These are phyloP conservation scores for Drosophila anomelani DNA, from an alignment of 2,888 invertebrate genomes.

Conservation along the genomic window DNA sequence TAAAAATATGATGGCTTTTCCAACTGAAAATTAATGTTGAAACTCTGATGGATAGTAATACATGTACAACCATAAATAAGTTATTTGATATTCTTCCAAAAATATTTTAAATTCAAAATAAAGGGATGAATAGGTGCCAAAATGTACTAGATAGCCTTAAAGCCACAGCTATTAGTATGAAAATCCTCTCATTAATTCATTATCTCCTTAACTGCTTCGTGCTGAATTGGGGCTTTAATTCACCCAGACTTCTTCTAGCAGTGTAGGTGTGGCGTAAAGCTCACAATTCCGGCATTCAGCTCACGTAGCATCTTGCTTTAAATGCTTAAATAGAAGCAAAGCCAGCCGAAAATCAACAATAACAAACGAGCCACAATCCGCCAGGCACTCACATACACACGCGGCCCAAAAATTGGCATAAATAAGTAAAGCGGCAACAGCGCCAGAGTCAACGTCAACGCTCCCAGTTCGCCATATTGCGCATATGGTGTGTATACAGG, in stretches of 20 bases:
- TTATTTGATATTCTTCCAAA: background rate
- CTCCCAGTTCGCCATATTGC: conserved; percentile 68
- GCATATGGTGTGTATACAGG: conserved; percentile 45
- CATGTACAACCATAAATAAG: background rate
- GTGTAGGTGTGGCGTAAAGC: conserved; percentile 6
- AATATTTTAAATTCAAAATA: background rate
- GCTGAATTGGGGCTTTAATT: background rate
- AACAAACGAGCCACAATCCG: conserved; percentile 47
- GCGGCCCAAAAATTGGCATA: conserved; percentile 69
- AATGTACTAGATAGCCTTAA: background rate
- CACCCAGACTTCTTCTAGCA: conserved; percentile 16
- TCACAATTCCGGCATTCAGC: conserved; percentile 51
- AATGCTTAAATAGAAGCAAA: conserved; percentile 72
- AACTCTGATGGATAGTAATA: background rate
- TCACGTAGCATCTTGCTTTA: conserved; percentile 71
- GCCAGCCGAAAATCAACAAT: conserved; percentile 67
- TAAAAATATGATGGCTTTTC: background rate
- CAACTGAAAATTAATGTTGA: background rate
- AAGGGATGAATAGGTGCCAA: background rate
- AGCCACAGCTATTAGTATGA: background rate
- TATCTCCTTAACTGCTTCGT: conserved; percentile 12
- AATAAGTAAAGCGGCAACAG: conserved; percentile 71
- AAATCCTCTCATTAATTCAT: background rate
- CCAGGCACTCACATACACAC: conserved; percentile 23
- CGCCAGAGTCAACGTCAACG: conserved; percentile 42